A percentile compares a stretch with the other conserved stretches of the same genome.
Evolutionary conservation across 2,797 vertebrate species (phyloP).

Genomic region (Pangasius krempfi): DNA sequence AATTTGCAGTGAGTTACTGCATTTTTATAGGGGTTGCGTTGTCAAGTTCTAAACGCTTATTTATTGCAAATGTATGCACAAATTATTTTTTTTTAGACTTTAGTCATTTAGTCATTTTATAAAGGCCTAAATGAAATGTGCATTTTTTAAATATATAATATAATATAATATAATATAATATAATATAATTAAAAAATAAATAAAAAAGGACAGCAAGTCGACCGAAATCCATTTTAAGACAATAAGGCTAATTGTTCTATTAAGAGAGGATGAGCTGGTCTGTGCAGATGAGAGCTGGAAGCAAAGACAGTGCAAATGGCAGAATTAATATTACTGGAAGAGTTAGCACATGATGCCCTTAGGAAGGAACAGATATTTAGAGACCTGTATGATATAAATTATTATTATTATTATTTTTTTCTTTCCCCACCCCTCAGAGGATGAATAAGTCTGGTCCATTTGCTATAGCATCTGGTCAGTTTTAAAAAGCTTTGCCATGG

Average conservation of each 20-base stretch:
- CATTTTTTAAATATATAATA: too few relatives aligned
- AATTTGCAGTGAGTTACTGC: background rate
- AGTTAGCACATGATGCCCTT: background rate
- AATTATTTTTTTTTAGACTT: background rate
- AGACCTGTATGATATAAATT: background rate
- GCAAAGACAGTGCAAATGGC: background rate
- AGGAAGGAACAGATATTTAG: background rate
- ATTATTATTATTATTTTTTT: background rate
- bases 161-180: too few relatives aligned
- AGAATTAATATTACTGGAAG: background rate
- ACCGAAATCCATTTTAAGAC: too few relatives aligned
- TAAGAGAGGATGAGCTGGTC: background rate
- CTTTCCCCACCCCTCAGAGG: background rate
- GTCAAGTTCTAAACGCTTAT: background rate
- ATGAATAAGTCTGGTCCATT: background rate
- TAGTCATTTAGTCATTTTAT: too few relatives aligned
- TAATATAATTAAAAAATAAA: too few relatives aligned
- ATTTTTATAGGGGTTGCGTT: background rate
- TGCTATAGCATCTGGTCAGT: background rate
- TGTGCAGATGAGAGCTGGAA: background rate
- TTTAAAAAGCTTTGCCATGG: background rate
- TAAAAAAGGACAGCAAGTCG: too few relatives aligned
- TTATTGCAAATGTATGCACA: too few relatives aligned
- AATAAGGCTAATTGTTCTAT: too few relatives aligned
- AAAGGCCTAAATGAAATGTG: background rate